Evolutionary conservation across 2,888 invertebrate genomes (phyloP).

Genomic region (Pyrrhosoma nymphula): DNA sequence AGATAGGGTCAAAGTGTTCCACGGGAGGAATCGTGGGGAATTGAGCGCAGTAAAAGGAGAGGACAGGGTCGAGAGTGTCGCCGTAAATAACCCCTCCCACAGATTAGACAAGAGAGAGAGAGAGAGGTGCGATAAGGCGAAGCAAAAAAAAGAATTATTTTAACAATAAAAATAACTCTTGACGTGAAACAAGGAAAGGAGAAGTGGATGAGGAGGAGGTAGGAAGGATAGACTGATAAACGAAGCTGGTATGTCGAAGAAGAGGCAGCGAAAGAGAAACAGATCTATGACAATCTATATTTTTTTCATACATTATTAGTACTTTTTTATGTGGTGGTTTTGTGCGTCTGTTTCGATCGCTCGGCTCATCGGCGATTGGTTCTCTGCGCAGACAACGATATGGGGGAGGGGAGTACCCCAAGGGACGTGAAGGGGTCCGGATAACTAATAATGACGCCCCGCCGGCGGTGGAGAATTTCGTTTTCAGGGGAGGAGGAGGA

Average conservation of each 20-base stretch:
- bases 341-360: neutral
- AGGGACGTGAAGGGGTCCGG: neutral
- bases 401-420: neutral
- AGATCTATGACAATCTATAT: neutral
- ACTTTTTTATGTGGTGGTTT: neutral
- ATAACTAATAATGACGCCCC: neutral
- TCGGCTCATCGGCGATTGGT: neutral
- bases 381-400: neutral
- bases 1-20: constrained; percentile 41
- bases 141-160: neutral
- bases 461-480: neutral
- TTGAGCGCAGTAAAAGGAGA: constrained; percentile 37
- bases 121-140: constrained; percentile 2
- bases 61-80: neutral
- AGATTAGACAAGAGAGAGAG: constrained; percentile 42
- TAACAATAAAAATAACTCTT: neutral
- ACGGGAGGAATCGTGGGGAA: constrained; percentile 34
- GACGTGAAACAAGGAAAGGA: neutral
- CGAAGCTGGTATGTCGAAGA: neutral
- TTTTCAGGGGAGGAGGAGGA: neutral
- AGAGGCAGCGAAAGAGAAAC: neutral
- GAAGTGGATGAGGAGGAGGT: neutral
- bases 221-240: neutral
- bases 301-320: neutral
- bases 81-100: constrained; percentile 38